phyloP scores from a whole-genome alignment of 2,113 vertebrate species.

The Monopterus albus region DNA sequence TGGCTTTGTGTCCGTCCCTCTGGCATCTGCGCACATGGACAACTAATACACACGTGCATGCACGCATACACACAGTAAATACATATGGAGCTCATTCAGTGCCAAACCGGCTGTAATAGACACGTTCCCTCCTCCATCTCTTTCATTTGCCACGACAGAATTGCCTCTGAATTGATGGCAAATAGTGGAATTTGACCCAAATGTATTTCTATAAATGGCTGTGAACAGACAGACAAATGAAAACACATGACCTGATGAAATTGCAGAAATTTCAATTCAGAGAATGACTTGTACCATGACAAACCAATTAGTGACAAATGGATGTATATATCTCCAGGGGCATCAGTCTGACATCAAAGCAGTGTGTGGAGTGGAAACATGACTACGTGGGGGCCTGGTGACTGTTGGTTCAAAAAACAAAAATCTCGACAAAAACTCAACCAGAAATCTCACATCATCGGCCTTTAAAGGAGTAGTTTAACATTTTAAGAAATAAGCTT shows the following conservation, averaged over 20 bases:
- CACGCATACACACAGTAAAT: slow-evolving; percentile 40
- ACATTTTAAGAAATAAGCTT: neutral
- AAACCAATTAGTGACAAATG: slow-evolving; percentile 54
- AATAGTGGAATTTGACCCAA: slow-evolving; percentile 70
- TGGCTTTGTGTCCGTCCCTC: slow-evolving; percentile 14
- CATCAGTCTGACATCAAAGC: slow-evolving; percentile 35
- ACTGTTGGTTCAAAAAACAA: slow-evolving; percentile 1
- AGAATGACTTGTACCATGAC: slow-evolving; percentile 45
- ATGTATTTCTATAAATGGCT: slow-evolving; percentile 56
- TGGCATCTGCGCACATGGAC: slow-evolving; percentile 13
- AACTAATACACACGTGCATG: neutral
- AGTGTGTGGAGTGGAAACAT: neutral
- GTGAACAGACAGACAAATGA: slow-evolving; percentile 63
- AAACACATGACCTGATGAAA: slow-evolving; percentile 63
- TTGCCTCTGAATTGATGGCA: slow-evolving; percentile 68
- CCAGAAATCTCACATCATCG: neutral
- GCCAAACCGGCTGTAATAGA: slow-evolving; percentile 67
- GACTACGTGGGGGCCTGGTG: neutral
- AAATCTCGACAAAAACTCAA: neutral
- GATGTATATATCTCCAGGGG: slow-evolving; percentile 28
- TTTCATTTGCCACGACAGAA: slow-evolving; percentile 66
- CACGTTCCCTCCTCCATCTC: slow-evolving; percentile 62
- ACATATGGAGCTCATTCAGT: slow-evolving; percentile 69
- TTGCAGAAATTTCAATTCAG: slow-evolving; percentile 54
- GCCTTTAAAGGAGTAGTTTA: neutral